Evolutionary conservation across 2,797 vertebrate species (phyloP).

Genomic region (Astyanax mexicanus): DNA sequence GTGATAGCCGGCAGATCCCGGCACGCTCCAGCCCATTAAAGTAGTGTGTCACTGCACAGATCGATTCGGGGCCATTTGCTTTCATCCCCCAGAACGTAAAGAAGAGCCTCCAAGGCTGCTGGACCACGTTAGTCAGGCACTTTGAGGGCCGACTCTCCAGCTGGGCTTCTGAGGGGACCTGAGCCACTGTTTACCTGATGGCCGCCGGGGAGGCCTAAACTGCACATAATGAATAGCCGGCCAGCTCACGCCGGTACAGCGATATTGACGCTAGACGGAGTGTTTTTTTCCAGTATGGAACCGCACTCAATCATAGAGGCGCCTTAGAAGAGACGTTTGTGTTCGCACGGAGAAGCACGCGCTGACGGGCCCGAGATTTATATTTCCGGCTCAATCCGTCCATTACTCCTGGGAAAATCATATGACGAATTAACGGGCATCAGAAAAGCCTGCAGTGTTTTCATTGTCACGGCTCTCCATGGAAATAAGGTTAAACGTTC

Average conservation of each 20-base stretch:
- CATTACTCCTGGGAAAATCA: conserved; percentile 42
- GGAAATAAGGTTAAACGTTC: conserved; percentile 20
- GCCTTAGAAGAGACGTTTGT: background rate
- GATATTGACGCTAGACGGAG: conserved; percentile 40
- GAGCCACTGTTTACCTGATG: background rate
- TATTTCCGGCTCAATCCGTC: conserved; percentile 20
- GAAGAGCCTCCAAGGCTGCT: background rate
- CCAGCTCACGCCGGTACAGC: conserved; percentile 34
- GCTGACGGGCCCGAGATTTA: conserved; percentile 32
- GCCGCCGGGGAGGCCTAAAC: conserved; percentile 14
- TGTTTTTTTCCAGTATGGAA: conserved; percentile 14
- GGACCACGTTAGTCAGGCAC: conserved; percentile 2
- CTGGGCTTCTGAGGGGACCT: conserved; percentile 8
- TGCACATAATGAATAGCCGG: conserved; percentile 31
- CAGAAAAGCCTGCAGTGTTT: conserved; percentile 25
- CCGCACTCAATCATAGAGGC: conserved; percentile 30
- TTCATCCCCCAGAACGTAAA: background rate
- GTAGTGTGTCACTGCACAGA: background rate
- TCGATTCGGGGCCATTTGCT: background rate
- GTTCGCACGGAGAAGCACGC: conserved; percentile 5
- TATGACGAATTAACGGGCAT: conserved; percentile 50
- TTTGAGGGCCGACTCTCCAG: conserved; percentile 1
- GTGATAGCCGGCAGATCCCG: background rate
- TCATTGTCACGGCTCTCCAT: conserved; percentile 10
- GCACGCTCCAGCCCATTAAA: background rate